These are phyloP conservation scores for Ectropis grisescens DNA, from an alignment of 1,140 invertebrate genomes.

Conservation along the genomic window DNA sequence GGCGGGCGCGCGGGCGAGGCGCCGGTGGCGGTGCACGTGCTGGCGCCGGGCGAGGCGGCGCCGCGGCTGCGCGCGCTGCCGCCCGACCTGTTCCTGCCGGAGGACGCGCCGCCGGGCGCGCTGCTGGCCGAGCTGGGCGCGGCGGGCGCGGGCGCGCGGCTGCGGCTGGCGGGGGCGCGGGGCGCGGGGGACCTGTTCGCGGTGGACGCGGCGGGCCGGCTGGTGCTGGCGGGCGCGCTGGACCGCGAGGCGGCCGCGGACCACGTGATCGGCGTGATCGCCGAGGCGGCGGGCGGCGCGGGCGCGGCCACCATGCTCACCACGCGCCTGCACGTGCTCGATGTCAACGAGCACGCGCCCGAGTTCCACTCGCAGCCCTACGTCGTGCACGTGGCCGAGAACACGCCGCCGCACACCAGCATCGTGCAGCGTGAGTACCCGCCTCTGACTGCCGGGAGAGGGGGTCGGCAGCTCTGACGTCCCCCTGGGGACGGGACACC, in stretches of 20 bases:
- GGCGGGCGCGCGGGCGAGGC: conserved; percentile 89
- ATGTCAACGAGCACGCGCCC: conserved; percentile 96
- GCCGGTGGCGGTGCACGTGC: conserved; percentile 76
- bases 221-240: conserved; percentile 84
- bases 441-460: conserved; percentile 52
- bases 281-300: conserved; percentile 83
- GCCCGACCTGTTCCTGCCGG: conserved; percentile 83
- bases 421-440: conserved; percentile 89
- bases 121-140: conserved; percentile 88
- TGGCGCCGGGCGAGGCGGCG: conserved; percentile 89
- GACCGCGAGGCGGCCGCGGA: conserved; percentile 89
- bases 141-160: conserved; percentile 86
- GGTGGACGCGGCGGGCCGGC: conserved; percentile 86
- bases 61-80: conserved; percentile 82
- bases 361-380: conserved; percentile 88
- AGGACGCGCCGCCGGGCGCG: conserved; percentile 87
- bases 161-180: conserved; percentile 80
- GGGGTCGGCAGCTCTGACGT: no score
- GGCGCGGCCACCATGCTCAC: conserved; percentile 44
- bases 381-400: conserved; percentile 80
- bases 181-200: conserved; percentile 75
- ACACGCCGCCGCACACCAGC: conserved; percentile 79
- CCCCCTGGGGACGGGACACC: no score
- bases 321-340: conserved; percentile 60
- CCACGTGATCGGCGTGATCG: conserved; percentile 89